Evolutionary conservation across 2,113 vertebrate genomes (phyloP), one percentile per base, ranked within the genome.

Genomic region (Sitta europaea): DNA sequence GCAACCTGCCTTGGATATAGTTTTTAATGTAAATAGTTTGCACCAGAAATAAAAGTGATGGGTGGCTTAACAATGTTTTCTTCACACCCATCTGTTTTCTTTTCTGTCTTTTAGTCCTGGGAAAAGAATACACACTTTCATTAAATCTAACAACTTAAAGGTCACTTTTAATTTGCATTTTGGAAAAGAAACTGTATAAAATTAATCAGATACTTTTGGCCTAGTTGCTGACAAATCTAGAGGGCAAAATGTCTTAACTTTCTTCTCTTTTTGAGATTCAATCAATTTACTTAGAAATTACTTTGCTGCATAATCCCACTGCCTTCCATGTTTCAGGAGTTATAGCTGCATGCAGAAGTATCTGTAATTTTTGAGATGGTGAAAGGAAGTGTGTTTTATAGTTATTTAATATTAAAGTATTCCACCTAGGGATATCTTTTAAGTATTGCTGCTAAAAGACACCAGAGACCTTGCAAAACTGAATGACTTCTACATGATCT

Each of bases 21-120:
- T 90, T 83, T 96, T 94, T 76, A 86, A 86, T 94, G 62, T 95
- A 96, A 95, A 96, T 97, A 94, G 79, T 85, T 96, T 96, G 58
- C 73, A 85, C 80, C 51, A 92, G 87, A 96, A 95, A 94, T 94
- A 94, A 94, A 96, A 96, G 81, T 96, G 95, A 87, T 92, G 77
- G 54, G 92, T 97, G 43, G 68, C 38, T 96, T 85, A 86, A 58
- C 35, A 61, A 40, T 66, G 55, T 94, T 92, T 96, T 94, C 70
- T 92, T 95, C 82, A n/a, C 33, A 88, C 43, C 51, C 87, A 90
- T 96, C 83, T 96, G 81, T 95, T 97, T 96, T 83, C 70, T 87
- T 68, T 92, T 76, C 81, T 90, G 68, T 85, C 43, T 92, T 86
- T 94, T 94, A 92, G n/a, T 90, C 45, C 51, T 87, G 45, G 35